These are phyloP conservation scores for Otis tarda DNA, from an alignment of 2,113 vertebrate species.

Conservation along the genomic window DNA sequence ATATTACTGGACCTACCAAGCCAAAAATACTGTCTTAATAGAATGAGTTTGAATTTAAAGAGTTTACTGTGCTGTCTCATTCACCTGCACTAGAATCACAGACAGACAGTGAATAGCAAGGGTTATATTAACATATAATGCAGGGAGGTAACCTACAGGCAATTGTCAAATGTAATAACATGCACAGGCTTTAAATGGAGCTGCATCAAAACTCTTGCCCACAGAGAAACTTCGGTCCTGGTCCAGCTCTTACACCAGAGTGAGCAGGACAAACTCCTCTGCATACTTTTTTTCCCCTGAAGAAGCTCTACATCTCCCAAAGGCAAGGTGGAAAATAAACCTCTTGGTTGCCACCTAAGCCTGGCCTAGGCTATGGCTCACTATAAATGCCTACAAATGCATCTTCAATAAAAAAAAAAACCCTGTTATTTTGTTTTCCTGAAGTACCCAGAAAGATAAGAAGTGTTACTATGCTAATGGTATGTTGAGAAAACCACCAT, in stretches of 20 bases:
- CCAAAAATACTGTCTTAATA: background rate
- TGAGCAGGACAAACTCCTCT: background rate
- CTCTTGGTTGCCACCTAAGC: background rate
- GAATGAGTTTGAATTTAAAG: background rate
- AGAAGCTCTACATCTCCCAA: background rate
- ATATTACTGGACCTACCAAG: background rate
- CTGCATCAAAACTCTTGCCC: background rate
- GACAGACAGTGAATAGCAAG: background rate
- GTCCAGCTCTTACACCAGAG: background rate
- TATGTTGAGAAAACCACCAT: background rate
- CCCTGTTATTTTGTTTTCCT: background rate
- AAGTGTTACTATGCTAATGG: background rate
- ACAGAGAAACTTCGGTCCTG: background rate
- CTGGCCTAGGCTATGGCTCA: background rate
- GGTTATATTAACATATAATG: background rate
- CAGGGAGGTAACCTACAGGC: background rate
- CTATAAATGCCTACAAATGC: background rate
- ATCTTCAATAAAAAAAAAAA: background rate
- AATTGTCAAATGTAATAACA: background rate
- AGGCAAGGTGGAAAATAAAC: background rate
- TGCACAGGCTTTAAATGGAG: background rate
- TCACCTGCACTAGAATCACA: background rate
- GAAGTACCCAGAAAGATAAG: background rate
- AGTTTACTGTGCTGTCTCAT: background rate
- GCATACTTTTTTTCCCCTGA: background rate